Evolutionary conservation across 2,797 vertebrate genomes (phyloP).

Genomic region (Synanceia verrucosa): DNA sequence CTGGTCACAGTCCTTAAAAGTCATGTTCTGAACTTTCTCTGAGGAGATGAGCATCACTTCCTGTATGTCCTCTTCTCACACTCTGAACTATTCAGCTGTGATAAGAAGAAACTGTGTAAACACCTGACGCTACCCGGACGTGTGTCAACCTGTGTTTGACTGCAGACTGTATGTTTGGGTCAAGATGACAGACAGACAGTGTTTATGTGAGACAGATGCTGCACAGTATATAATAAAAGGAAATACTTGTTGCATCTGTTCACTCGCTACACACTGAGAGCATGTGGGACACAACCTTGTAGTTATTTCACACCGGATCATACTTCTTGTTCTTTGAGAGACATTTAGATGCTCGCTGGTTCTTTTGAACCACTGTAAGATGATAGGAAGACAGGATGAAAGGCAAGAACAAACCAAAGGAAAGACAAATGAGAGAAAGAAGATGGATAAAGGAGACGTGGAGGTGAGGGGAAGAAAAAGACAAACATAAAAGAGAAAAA

Average conservation of each 20-base stretch:
- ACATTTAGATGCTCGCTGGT: neutral
- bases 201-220: slow-evolving; percentile 19
- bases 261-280: neutral
- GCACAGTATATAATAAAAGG: neutral
- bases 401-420: slow-evolving; percentile 1
- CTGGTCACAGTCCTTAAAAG: neutral
- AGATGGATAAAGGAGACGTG: neutral
- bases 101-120: slow-evolving; percentile 7
- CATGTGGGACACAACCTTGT: neutral
- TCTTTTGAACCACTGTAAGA: neutral
- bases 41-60: neutral
- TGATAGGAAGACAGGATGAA: neutral
- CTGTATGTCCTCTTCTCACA: neutral
- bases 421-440: neutral
- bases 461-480: neutral
- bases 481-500: neutral
- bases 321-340: neutral
- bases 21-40: neutral
- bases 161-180: neutral
- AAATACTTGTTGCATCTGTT: slow-evolving; percentile 2
- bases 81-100: slow-evolving; percentile 31
- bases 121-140: slow-evolving; percentile 11
- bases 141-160: slow-evolving; percentile 14
- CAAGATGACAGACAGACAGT: neutral
- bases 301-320: neutral